Percentiles rank a stretch among this genome's conserved stretches.
Conservation (phyloP, 2,113 vertebrate genomes). For the Malurus alboscapulatus region DNA sequence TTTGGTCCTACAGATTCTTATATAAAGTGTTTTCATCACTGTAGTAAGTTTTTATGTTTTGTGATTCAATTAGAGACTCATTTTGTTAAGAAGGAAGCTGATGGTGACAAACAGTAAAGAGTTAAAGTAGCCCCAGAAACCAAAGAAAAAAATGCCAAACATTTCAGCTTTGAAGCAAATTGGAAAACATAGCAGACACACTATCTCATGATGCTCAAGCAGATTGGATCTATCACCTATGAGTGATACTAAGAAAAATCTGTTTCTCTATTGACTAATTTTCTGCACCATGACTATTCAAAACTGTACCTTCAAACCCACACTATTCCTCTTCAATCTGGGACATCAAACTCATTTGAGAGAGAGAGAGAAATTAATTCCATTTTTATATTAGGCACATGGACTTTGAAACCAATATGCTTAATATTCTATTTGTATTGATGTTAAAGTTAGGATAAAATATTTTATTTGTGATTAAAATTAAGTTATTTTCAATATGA, state of each 20-base stretch:
- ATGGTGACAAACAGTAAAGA: background rate
- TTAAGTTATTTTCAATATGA: background rate
- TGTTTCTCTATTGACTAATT: background rate
- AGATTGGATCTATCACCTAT: background rate
- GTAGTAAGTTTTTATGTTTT: background rate
- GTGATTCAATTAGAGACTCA: background rate
- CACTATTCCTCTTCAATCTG: background rate
- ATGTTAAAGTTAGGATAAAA: background rate
- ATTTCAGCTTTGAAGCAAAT: background rate
- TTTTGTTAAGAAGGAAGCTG: background rate
- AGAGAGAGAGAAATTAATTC: background rate
- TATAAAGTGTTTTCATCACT: background rate
- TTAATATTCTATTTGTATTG: background rate
- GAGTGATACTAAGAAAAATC: background rate
- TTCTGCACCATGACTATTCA: background rate
- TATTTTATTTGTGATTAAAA: background rate
- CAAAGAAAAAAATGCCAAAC: background rate
- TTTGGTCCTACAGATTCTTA: constrained; percentile 38
- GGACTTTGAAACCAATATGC: background rate
- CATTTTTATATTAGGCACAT: background rate
- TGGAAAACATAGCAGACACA: background rate
- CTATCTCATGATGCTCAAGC: background rate
- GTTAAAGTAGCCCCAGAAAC: background rate
- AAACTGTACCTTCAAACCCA: background rate
- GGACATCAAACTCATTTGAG: background rate